Base-by-base conservation (phyloP, 2,113 vertebrate species). In the Ptilonorhynchus violaceus region DNA sequence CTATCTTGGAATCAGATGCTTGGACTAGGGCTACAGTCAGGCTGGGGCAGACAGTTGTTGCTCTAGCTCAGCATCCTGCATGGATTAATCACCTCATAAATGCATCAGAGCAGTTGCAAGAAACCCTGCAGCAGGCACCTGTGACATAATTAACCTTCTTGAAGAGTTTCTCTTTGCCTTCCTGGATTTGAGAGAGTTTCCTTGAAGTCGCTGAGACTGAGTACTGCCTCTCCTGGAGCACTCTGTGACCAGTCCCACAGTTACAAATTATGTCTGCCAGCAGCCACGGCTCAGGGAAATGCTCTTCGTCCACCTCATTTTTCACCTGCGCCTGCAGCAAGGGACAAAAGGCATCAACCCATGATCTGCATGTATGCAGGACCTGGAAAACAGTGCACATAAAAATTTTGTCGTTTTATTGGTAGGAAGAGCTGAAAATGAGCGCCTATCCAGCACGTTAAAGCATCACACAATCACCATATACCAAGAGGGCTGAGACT, bases 381-480 rank as follows among this genome's bases (percentile, higher is more conserved):
- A 68, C 11, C 5, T 85, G 64, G 31, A 53, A 64, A 88, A 55
- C 15, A 9, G 69, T 68, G 49, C 23, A 49, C 30, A 9, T 53
- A 63, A n/a, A 22, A 63, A 25, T 62, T 42, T 14, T 28, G 67
- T 25, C 15, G 15, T 39, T 90, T 63, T 47, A 28, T 62, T 52
- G 56, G 9, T 77, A 21, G 27, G 7, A 70, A 70, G 27, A 59
- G 19, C 19, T 82, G 42, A 85, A 85, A 83, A 75, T 35, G 3
- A 58, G 13, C 39, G 7, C 37, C 50, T 55, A 16, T 62, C 23
- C 59, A 74, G 27, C 53, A 23, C 4, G 5, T 47, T 72, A 22
- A 56, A 77, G 27, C 10, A 11, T 66, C 41, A 30, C 22, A 68
- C 2, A 13, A 7, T 55, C 59, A 74, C 15, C 0, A 0, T 53